Evolutionary conservation across 2,113 vertebrate species (phyloP).

Genomic region (Heloderma charlesbogerti): DNA sequence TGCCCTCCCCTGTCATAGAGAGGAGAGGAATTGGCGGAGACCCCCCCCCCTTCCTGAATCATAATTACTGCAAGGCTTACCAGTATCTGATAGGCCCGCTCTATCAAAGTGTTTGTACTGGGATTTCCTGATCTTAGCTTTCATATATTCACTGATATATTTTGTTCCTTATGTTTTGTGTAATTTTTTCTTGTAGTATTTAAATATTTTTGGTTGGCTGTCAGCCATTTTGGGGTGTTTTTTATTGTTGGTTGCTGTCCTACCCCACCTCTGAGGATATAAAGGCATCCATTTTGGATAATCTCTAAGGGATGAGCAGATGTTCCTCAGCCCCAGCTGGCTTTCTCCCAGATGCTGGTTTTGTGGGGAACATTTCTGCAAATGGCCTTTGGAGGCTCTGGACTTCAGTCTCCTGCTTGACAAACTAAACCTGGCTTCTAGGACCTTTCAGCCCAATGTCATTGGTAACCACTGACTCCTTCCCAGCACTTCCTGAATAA

Average conservation of each 20-base stretch:
- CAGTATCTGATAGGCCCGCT: no score
- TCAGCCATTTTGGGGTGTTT: not conserved
- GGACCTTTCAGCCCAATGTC: not conserved
- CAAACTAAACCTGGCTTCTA: not conserved
- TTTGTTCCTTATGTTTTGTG: not conserved
- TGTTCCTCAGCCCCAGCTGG: not conserved
- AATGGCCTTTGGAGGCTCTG: not conserved
- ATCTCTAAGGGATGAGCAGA: not conserved
- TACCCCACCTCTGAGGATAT: not conserved
- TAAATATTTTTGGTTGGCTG: not conserved
- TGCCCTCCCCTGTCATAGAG: no score
- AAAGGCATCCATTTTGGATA: not conserved
- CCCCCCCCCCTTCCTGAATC: no score
- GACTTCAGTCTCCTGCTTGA: not conserved
- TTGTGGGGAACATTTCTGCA: not conserved
- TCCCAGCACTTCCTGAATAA: not conserved
- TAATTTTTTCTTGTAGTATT: not conserved
- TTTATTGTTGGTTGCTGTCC: not conserved
- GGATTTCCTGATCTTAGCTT: not conserved
- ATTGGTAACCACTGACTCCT: not conserved
- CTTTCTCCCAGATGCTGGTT: not conserved
- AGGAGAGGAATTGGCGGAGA: no score
- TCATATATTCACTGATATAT: not conserved
- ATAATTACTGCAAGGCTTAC: no score
- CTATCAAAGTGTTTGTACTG: not conserved